Conservation (phyloP, 2,113 vertebrate genomes). For the Cottus gobio region DNA sequence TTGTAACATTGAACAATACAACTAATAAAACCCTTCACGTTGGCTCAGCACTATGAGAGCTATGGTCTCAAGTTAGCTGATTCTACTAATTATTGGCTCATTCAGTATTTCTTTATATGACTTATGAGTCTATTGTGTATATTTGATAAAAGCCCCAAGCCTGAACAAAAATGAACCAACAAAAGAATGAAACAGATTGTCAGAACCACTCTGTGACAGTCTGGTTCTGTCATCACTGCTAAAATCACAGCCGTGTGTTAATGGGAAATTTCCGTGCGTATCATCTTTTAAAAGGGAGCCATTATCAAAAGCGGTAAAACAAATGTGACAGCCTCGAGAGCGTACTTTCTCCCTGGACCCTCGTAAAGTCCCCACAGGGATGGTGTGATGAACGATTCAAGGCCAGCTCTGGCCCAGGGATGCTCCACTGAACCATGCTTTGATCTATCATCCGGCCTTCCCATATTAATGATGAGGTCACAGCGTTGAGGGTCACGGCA, state of each 20-base stretch:
- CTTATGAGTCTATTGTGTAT: neutral
- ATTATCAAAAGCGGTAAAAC: conserved; percentile 78
- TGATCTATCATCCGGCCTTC: conserved; percentile 83
- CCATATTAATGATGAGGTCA: conserved; percentile 87
- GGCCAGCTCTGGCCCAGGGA: conserved; percentile 76
- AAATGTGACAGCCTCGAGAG: conserved; percentile 76
- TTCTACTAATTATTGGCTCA: neutral
- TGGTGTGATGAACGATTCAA: conserved; percentile 81
- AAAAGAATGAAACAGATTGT: conserved; percentile 26
- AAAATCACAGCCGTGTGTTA: conserved; percentile 56
- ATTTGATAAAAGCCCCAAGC: neutral
- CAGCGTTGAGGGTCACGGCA: conserved; percentile 81
- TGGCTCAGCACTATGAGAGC: neutral
- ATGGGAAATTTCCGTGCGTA: conserved; percentile 53
- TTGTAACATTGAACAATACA: neutral
- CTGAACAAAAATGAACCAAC: conserved; percentile 9
- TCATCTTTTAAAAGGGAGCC: conserved; percentile 68
- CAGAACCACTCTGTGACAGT: conserved; percentile 13
- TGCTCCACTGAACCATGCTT: conserved; percentile 81
- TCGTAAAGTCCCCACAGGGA: conserved; percentile 72
- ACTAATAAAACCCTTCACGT: neutral
- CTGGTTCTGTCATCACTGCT: conserved; percentile 43
- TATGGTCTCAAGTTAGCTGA: neutral
- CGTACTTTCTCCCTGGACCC: conserved; percentile 64
- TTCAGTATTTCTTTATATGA: neutral